Evolutionary conservation across 2,797 vertebrate genomes (phyloP), one percentile per base, ranked within the genome.

Genomic region (Phataginus tricuspis): DNA sequence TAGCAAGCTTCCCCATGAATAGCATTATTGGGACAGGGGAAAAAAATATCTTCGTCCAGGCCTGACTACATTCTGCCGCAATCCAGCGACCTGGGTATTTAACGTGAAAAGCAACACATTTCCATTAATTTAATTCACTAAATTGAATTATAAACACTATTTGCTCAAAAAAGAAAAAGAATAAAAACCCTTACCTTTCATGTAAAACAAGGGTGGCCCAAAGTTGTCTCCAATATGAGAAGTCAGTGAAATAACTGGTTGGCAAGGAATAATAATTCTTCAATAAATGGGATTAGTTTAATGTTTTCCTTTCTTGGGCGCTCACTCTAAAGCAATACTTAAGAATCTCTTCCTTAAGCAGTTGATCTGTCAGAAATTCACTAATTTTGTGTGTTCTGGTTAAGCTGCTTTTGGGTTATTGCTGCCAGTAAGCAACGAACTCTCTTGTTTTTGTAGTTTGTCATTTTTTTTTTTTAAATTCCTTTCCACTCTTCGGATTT

Each of bases 401-500:
- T n/a, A 61, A 19, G 31, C 11, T 82, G 13, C 4, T 59, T 72
- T 75, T 34, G 25, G 6, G 25, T n/a, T 27, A 0, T 57, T 63
- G 23, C 16, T 55, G 9, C 51, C 42, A 21, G 9, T 23, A 85
- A 63, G 4, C 29, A 68, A 84, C 13, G 12, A 51, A 57, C 19
- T 77, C 34, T 19, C 21, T 37, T n/a, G 51, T 37, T 89, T 75
- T n/a, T 80, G 21, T 37, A 31, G 9, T 69, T 51, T 18, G 29
- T 10, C 3, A 29, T 55, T 77, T 84, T 29, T 55, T 77, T 84
- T 29, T 16, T 29, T 15, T 94, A 72, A 37, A 66, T 39, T 77
- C 4, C 72, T 42, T 93, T 97, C 87, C 78, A 51, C 1, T 15
- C 37, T 92, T 95, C 42, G 16, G 42, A 72, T 95, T 96, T 95